Evolutionary conservation across 2,113 vertebrate genomes (phyloP), one percentile per base, ranked within the genome.

Genomic region (Amphiprion ocellaris): DNA sequence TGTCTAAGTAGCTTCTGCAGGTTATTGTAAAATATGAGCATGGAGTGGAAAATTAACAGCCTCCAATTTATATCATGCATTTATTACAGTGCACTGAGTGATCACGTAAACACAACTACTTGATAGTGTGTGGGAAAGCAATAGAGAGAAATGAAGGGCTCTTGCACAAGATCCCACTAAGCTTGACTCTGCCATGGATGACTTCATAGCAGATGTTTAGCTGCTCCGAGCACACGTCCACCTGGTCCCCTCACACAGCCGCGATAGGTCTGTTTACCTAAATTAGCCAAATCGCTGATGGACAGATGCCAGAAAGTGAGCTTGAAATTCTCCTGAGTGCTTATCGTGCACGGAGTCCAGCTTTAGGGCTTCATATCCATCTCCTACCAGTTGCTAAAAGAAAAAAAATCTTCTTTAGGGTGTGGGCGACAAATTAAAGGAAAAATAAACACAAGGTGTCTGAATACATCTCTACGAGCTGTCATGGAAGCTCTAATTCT

Each of bases 121-220:
- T 81, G 53, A 79, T 37, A 54, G 16, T n/a, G 53, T 15, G 4
- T 33, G 55, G n/a, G 65, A 39, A 49, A 69, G 61, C 50, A 55
- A 49, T 17, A 53, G 59, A 60, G 23, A 21, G 68, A 68, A 50
- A 41, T 11, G 11, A 61, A 28, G 49, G 3, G 41, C 26, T 76
- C 44, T 72, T 81, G 33, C 64, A 65, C 70, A 84, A 71, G 66
- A 74, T 69, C 78, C 53, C 64, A 49, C 54, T 69, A 81, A 85
- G 56, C 75, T 30, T 56, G 47, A 49, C 73, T 74, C 39, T 39
- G 65, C 56, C 69, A 75, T 69, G 61, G 67, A 87, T 91, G 83
- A 91, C 83, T 84, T 90, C 86, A 90, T 64, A 65, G 69, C 92
- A 87, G 85, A 85, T 88, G 87, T 89, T 74, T 23, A 74, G 54